Percentiles rank a stretch among this genome's conserved stretches.
Evolutionary conservation across 2,888 invertebrate genomes (phyloP).

Genomic region (Heliothis peltigera): DNA sequence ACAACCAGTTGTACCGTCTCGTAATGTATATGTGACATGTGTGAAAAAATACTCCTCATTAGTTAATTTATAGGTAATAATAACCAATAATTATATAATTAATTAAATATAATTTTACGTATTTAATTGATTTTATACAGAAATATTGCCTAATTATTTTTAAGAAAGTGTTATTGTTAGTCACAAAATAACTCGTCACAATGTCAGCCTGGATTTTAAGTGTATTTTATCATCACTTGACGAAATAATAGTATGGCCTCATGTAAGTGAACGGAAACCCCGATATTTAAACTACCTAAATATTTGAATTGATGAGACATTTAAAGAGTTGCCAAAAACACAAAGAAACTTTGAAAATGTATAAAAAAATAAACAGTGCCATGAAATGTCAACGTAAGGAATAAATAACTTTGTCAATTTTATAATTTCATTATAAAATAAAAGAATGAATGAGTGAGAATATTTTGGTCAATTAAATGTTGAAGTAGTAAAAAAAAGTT

Average conservation of each 20-base stretch:
- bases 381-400: background rate
- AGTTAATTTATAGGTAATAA: constrained; percentile 7
- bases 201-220: background rate
- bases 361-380: background rate
- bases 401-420: background rate
- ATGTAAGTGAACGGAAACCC: background rate
- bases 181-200: background rate
- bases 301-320: background rate
- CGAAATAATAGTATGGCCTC: background rate
- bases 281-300: background rate
- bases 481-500: background rate
- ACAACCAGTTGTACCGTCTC: too few species aligned
- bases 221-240: background rate
- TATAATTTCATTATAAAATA: background rate
- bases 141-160: constrained; percentile 15
- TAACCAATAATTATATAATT: too few species aligned
- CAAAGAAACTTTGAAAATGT: too few species aligned
- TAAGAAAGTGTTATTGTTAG: constrained; percentile 6
- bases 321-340: background rate
- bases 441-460: constrained; percentile 6
- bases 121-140: constrained; percentile 13
- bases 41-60: constrained; percentile 24
- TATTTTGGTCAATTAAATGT: constrained; percentile 20
- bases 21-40: background rate
- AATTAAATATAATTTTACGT: background rate